Evolutionary conservation across 2,888 invertebrate species (phyloP).

Genomic region (Polylopha cassiicola): DNA sequence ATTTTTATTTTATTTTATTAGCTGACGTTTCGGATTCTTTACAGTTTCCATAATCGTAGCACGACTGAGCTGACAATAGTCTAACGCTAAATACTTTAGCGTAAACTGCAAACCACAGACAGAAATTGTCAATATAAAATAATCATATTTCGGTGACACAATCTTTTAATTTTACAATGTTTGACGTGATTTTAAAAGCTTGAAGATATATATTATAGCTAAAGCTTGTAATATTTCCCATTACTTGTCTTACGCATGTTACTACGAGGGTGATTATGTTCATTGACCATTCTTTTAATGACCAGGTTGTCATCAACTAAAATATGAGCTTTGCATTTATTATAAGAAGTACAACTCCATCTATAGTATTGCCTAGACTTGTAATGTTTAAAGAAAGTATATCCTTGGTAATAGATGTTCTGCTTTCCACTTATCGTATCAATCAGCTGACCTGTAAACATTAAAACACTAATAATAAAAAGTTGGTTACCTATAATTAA

Average conservation of each 20-base stretch:
- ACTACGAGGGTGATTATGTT: slow-evolving; percentile 29
- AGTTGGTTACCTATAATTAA: slow-evolving; percentile 23
- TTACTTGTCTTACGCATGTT: slow-evolving; percentile 21
- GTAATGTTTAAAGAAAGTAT: slow-evolving; percentile 32
- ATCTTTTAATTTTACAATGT: no score
- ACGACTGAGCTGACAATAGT: no score
- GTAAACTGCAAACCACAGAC: no score
- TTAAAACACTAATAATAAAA: no score
- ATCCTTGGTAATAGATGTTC: slow-evolving; percentile 29
- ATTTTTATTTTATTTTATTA: no score
- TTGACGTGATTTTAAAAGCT: no score
- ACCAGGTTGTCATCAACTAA: slow-evolving; percentile 18
- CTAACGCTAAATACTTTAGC: no score
- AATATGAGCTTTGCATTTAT: slow-evolving; percentile 33
- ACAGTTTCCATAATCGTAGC: no score
- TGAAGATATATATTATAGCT: neutral
- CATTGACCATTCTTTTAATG: slow-evolving; percentile 10
- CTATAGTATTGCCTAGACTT: slow-evolving; percentile 14
- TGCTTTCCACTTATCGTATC: slow-evolving; percentile 25
- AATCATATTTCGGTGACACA: no score
- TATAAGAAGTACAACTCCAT: slow-evolving; percentile 37
- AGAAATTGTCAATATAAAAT: no score
- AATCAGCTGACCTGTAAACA: slow-evolving; percentile 30
- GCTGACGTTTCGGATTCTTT: no score
- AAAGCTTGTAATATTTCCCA: slow-evolving; percentile 27